Evolutionary conservation across 2,888 invertebrate species (phyloP).

Genomic region (Drosophila planitibia): DNA sequence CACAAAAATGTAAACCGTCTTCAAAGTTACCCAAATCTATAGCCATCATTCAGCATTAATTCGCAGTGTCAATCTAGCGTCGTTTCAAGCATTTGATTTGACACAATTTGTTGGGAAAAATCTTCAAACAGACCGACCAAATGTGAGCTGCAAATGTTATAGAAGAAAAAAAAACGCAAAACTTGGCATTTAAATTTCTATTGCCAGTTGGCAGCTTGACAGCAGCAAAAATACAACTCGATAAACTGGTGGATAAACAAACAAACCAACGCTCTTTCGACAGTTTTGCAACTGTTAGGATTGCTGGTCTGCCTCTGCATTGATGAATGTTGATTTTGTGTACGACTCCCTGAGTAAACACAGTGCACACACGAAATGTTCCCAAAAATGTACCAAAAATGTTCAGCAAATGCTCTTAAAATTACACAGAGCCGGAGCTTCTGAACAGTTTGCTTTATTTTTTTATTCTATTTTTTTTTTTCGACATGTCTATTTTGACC

Average conservation of each 20-base stretch:
- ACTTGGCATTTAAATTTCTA: conserved; percentile 72
- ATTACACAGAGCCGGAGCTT: conserved; percentile 33
- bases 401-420: conserved; percentile 40
- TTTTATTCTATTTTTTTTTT: not conserved
- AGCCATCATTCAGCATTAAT: conserved; percentile 50
- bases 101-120: conserved; percentile 28
- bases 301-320: conserved; percentile 34
- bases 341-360: conserved; percentile 41
- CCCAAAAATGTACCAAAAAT: conserved; percentile 17
- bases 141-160: conserved; percentile 17
- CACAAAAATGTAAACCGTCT: conserved; percentile 19
- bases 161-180: conserved; percentile 32
- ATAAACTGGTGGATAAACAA: conserved; percentile 39
- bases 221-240: conserved; percentile 51
- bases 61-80: conserved; percentile 34
- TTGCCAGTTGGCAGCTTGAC: conserved; percentile 64
- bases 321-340: conserved; percentile 66
- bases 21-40: not conserved
- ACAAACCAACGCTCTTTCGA: conserved; percentile 33
- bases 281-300: conserved; percentile 23
- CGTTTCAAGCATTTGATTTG: conserved; percentile 27
- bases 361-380: conserved; percentile 34
- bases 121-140: conserved; percentile 37
- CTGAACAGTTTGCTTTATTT: conserved; percentile 11
- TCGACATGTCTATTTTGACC: conserved; percentile 21